Evolutionary conservation across 2,797 vertebrate species (phyloP).

Genomic region (Nannoperca obscura): DNA sequence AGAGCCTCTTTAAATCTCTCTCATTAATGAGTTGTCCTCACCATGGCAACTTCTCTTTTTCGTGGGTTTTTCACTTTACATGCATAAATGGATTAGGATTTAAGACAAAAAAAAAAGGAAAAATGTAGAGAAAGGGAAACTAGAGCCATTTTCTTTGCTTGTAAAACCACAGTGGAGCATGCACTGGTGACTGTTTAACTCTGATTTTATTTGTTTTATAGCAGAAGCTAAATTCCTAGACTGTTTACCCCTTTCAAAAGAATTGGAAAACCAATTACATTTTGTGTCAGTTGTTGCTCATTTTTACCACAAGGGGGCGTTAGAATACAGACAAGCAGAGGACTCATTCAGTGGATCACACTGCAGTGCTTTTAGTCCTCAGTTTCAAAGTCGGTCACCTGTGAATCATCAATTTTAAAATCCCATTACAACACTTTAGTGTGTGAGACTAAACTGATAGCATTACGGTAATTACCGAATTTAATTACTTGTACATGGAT

Average conservation of each 20-base stretch:
- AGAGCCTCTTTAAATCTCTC: conserved; percentile 75
- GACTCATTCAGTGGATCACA: not conserved
- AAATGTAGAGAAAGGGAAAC: conserved; percentile 11
- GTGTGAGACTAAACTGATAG: conserved; percentile 34
- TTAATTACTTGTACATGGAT: conserved; percentile 51
- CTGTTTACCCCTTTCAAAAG: conserved; percentile 12
- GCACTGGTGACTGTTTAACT: conserved; percentile 6
- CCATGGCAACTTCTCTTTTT: conserved; percentile 74
- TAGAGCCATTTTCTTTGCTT: conserved; percentile 25
- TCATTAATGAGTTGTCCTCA: conserved; percentile 72
- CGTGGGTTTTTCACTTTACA: conserved; percentile 29
- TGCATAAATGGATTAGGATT: conserved; percentile 42
- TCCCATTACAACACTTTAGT: not conserved
- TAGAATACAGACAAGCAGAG: conserved; percentile 35
- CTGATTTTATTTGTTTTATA: conserved; percentile 39
- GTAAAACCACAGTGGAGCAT: conserved; percentile 13
- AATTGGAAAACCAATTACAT: not conserved
- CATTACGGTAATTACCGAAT: conserved; percentile 44
- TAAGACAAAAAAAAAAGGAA: conserved; percentile 35
- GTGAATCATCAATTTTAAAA: conserved; percentile 21
- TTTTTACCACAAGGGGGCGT: conserved; percentile 68
- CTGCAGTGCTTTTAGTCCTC: not conserved
- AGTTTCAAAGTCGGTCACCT: conserved; percentile 27
- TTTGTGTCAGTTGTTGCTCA: not conserved
- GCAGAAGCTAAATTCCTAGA: conserved; percentile 24